Conservation (phyloP, 2,888 invertebrate species). For the Elmis aenea region DNA sequence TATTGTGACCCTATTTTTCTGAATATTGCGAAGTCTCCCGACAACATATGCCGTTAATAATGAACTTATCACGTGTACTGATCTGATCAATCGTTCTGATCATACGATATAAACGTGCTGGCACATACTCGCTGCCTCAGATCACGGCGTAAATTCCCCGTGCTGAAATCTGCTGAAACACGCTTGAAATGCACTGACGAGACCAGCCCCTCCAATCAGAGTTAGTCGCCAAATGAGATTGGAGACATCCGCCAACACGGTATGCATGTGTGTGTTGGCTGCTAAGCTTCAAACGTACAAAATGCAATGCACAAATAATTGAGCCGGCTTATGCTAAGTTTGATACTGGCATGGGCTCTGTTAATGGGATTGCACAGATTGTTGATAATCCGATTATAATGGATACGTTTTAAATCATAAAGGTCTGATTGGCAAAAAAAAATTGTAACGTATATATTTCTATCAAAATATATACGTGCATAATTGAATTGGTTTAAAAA, state of each 20-base stretch:
- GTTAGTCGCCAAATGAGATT: conserved; percentile 35
- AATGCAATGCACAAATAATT: conserved; percentile 19
- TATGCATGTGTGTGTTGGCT: conserved; percentile 22
- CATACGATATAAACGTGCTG: too few relatives aligned
- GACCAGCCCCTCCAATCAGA: conserved; percentile 30
- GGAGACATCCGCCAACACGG: conserved; percentile 34
- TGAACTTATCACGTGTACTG: too few relatives aligned
- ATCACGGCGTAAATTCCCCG: conserved; percentile 22
- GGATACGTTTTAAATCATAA: too few relatives aligned
- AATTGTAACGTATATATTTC: too few relatives aligned
- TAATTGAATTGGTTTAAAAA: too few relatives aligned
- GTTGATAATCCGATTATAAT: background rate
- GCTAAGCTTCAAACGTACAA: conserved; percentile 21
- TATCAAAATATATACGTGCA: too few relatives aligned
- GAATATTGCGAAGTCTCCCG: too few relatives aligned
- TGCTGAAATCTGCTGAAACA: conserved; percentile 29
- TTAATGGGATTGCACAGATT: background rate
- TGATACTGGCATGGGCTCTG: background rate
- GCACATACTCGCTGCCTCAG: conserved; percentile 3
- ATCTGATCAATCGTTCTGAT: too few relatives aligned
- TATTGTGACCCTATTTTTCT: too few relatives aligned
- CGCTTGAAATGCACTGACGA: conserved; percentile 30
- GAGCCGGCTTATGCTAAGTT: conserved; percentile 19
- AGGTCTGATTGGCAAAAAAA: too few relatives aligned
- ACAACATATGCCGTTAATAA: too few relatives aligned